phyloP scores from a whole-genome alignment of 35 echinoderm and acorn worm species.

The Ptychodera flava region DNA sequence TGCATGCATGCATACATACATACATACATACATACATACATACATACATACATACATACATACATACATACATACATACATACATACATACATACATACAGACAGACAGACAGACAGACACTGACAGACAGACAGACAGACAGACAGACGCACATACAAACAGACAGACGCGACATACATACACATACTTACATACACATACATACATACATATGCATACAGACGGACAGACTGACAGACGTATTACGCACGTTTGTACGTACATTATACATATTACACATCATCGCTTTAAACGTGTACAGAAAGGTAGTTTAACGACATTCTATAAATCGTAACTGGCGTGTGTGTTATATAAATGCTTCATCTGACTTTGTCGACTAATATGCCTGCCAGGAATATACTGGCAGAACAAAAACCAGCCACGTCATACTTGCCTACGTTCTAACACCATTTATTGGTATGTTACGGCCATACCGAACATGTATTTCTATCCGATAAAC shows the following conservation, averaged over 20 bases:
- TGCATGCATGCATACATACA: not conserved
- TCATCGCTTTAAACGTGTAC: no score
- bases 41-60: not conserved
- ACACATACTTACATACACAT: not conserved
- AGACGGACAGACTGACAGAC: no score
- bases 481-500: no score
- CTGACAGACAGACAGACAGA: not conserved
- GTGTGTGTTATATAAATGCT: no score
- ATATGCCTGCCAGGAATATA: no score
- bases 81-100: slow-evolving; percentile 2
- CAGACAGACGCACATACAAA: not conserved
- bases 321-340: no score
- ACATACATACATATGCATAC: slow-evolving; percentile 1
- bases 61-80: slow-evolving; percentile 2
- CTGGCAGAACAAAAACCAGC: no score
- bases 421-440: no score
- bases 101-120: not conserved
- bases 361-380: no score
- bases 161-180: not conserved
- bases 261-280: not conserved
- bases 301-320: no score
- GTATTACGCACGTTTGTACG: not conserved
- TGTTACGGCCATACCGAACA: no score
- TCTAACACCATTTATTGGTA: no score
- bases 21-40: not conserved